These are phyloP conservation scores for Antidorcas marsupialis DNA, from an alignment of 2,113 vertebrate species.

Conservation along the genomic window DNA sequence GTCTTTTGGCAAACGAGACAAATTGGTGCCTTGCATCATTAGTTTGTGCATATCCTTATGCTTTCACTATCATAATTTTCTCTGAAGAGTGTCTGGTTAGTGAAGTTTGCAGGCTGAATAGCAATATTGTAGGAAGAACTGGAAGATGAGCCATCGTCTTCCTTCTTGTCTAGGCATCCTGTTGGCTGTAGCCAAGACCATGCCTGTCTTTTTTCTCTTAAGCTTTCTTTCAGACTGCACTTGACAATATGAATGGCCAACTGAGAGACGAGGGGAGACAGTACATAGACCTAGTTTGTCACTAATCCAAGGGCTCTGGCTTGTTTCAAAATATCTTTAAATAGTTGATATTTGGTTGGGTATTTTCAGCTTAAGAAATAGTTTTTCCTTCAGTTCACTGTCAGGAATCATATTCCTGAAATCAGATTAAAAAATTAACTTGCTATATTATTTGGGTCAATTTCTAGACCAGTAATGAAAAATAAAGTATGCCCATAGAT, in stretches of 20 bases:
- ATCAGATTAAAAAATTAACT: neutral
- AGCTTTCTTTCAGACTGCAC: neutral
- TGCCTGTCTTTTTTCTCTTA: neutral
- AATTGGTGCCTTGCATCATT: neutral
- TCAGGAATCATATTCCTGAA: neutral
- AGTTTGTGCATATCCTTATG: neutral
- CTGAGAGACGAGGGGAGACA: neutral
- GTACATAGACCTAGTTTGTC: neutral
- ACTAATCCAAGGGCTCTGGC: neutral
- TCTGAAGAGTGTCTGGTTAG: neutral
- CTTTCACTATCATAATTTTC: neutral
- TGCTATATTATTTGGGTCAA: neutral
- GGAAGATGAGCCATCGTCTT: neutral
- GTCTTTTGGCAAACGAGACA: neutral
- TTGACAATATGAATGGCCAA: neutral
- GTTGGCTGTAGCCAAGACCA: neutral
- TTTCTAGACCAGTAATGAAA: neutral
- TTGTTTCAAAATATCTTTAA: neutral
- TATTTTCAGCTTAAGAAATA: neutral
- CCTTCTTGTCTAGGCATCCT: neutral
- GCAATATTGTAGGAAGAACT: neutral
- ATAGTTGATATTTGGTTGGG: neutral
- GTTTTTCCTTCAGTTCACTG: neutral
- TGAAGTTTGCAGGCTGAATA: neutral
- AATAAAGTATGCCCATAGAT: neutral